phyloP scores from a whole-genome alignment of 2,113 vertebrate species.

The Hydrochoerus hydrochaeris region DNA sequence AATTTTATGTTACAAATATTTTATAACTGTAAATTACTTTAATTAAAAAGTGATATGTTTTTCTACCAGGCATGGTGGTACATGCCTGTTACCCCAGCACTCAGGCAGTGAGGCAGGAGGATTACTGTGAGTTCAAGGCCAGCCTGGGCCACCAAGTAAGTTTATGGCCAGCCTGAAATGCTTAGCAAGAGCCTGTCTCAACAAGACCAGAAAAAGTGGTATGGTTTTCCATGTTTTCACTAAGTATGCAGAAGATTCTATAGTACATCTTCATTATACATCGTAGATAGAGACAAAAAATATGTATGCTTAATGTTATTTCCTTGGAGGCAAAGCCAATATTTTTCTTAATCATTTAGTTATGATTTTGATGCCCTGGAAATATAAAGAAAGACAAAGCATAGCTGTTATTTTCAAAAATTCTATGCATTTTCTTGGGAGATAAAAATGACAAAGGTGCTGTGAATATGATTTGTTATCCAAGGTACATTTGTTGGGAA shows the following conservation, averaged over 20 bases:
- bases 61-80: no score
- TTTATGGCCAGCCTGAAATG: no score
- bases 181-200: no score
- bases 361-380: background rate
- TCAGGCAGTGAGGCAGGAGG: no score
- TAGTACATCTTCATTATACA: background rate
- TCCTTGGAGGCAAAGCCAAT: background rate
- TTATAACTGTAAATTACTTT: background rate
- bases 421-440: background rate
- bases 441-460: background rate
- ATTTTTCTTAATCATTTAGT: conserved; percentile 1
- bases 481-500: background rate
- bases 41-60: background rate
- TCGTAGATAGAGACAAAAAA: background rate
- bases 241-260: background rate
- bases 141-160: no score
- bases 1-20: background rate
- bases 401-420: background rate
- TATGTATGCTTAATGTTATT: background rate
- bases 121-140: no score
- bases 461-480: background rate
- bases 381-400: background rate
- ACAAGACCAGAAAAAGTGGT: no score
- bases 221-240: background rate
- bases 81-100: no score